Evolutionary conservation across 2,888 invertebrate genomes (phyloP).

Genomic region (Drosophila prostipennis): DNA sequence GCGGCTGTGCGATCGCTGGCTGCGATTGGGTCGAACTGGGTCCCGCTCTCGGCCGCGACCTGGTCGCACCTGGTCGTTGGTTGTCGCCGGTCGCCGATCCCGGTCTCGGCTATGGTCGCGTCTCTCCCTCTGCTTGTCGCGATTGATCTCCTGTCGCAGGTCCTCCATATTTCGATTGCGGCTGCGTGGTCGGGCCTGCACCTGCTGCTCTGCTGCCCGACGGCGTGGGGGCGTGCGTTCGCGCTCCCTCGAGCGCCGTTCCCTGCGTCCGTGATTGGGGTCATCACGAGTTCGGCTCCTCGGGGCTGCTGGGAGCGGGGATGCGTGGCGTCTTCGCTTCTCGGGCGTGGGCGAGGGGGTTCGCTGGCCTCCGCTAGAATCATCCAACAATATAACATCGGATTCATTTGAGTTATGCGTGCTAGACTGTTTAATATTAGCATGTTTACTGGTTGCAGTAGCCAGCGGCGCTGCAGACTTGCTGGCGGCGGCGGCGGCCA

Average conservation of each 20-base stretch:
- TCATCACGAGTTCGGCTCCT: constrained; percentile 54
- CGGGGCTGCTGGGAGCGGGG: constrained; percentile 52
- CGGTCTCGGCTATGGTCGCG: constrained; percentile 84
- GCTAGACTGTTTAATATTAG: constrained; percentile 82
- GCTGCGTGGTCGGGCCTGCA: constrained; percentile 55
- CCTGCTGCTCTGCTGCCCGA: constrained; percentile 43
- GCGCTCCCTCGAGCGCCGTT: constrained; percentile 37
- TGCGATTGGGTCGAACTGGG: constrained; percentile 68
- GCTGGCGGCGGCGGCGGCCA: constrained; percentile 22
- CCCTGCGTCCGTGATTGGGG: constrained; percentile 42
- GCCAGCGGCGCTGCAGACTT: constrained; percentile 70
- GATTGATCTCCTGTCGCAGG: constrained; percentile 84
- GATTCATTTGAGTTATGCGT: constrained; percentile 83
- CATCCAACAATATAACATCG: constrained; percentile 88
- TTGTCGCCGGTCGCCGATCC: constrained; percentile 56
- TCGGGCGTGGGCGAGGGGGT: constrained; percentile 81
- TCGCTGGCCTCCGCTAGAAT: constrained; percentile 87
- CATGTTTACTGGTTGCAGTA: constrained; percentile 83
- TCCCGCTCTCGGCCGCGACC: constrained; percentile 82
- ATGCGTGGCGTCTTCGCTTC: constrained; percentile 68
- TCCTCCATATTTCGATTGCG: constrained; percentile 83
- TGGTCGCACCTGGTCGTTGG: constrained; percentile 29
- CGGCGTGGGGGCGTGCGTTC: constrained; percentile 66
- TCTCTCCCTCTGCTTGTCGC: constrained; percentile 85
- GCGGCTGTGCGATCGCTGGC: constrained; percentile 82